Base-by-base conservation (phyloP, 1,140 invertebrate genomes). In the Arion vulgaris region DNA sequence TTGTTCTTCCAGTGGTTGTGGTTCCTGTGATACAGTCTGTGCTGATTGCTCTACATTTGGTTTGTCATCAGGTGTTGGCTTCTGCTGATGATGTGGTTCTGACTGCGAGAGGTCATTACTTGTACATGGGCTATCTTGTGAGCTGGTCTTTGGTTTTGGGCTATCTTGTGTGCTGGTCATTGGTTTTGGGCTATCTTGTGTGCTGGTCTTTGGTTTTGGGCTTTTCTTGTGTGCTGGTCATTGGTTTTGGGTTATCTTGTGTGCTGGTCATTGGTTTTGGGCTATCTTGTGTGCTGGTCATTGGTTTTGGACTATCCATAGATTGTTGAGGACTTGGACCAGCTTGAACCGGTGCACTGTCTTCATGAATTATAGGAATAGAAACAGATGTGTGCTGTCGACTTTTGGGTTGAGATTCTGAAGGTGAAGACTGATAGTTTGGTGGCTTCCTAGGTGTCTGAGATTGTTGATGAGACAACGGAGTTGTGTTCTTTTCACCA, bases 1-100 rank as follows among this genome's bases (percentile, higher is more conserved):
- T 23, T 17, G 84, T 36, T 83, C 90, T 41, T 92, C 87, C 1
- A 28, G n/a, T 66, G 62, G 9, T 34, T 23, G 17, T 28, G 62
- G 28, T 17, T 32, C 28, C 11, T 23, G n/a, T 23, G 28, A n/a
- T 34, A 17, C 11, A 15, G 19, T 32, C 17, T 28, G 19, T 66
- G 62, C 2, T 15, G 62, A 5, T 15, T n/a, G 28, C n/a, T 66
- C n/a, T 66, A 28, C 5, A 11, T 13, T 28, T 39, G 36, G 86
- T 83, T 28, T 86, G 13, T 80, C 82, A 32, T 85, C 84, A 11
- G 73, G 85, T 49, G 78, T 83, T 73, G 69, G 83, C 78, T 26
- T 87, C 41, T 34, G 36, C 38, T 38, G 68, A 34, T 38, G 28
- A 23, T 68, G 23, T 13, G 51, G 32, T 32, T 41, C 2, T 5